These are phyloP conservation scores for Macrosoma leucophasiata DNA, from an alignment of 2,888 invertebrate species.

Conservation along the genomic window DNA sequence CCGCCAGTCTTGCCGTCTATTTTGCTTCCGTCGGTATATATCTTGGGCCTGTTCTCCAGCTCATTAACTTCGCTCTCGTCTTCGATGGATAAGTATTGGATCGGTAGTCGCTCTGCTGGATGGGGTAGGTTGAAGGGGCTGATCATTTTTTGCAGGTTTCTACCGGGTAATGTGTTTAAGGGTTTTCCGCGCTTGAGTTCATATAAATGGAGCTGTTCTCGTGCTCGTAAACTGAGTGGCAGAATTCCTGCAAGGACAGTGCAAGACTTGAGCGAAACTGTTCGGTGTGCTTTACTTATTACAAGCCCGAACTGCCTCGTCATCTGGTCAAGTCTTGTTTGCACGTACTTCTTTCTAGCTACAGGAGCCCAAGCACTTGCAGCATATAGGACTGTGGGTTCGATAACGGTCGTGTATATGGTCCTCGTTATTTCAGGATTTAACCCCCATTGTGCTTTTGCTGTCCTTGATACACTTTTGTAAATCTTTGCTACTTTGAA, in stretches of 20 bases:
- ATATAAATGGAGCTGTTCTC: not conserved
- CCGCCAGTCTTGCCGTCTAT: slow-evolving; percentile 1
- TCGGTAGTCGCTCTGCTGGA: not conserved
- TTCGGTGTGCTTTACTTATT: not conserved
- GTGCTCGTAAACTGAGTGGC: no score
- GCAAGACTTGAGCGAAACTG: no score
- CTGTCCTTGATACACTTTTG: slow-evolving; percentile 7
- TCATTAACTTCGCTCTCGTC: no score
- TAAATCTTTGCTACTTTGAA: slow-evolving; percentile 10
- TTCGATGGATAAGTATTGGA: not conserved
- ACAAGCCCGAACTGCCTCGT: not conserved
- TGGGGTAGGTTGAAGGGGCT: slow-evolving; percentile 2
- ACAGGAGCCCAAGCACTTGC: slow-evolving; percentile 3
- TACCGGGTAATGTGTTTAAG: not conserved
- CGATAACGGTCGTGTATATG: not conserved
- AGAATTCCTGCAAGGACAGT: no score
- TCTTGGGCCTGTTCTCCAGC: no score
- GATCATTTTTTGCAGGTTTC: not conserved
- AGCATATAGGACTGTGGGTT: slow-evolving; percentile 6
- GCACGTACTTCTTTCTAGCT: not conserved
- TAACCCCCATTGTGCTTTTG: slow-evolving; percentile 11
- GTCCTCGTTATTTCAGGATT: slow-evolving; percentile 6
- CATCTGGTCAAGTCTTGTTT: not conserved
- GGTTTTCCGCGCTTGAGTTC: not conserved
- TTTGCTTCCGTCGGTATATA: slow-evolving; percentile 2